phyloP scores from a whole-genome alignment of 2,113 vertebrate genomes.

The Callaeas wilsoni region DNA sequence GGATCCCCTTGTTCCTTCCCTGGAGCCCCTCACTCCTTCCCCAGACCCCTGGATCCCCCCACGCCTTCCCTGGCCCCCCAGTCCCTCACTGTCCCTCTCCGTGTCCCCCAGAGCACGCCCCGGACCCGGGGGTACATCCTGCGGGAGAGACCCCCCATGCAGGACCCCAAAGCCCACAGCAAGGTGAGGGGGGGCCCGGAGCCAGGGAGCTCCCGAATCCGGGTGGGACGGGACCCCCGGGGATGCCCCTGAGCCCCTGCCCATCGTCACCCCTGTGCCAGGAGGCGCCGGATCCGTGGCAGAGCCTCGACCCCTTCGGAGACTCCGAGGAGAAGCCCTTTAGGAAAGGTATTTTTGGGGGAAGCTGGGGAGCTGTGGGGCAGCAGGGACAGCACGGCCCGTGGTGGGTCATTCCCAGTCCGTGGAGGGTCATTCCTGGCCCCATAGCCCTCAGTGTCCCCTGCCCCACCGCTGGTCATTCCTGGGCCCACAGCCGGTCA shows the following conservation, averaged over 20 bases:
- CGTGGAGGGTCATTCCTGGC: neutral
- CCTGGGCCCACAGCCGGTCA: neutral
- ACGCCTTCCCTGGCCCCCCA: too few relatives aligned
- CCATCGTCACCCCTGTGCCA: neutral
- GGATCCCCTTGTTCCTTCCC: neutral
- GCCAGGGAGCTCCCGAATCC: neutral
- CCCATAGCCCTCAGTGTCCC: neutral
- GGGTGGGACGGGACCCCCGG: neutral
- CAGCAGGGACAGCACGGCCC: neutral
- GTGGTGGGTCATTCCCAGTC: neutral
- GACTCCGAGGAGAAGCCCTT: constrained; percentile 73
- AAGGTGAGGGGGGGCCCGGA: neutral
- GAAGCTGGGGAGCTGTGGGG: neutral
- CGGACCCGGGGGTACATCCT: constrained; percentile 8
- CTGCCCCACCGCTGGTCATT: neutral
- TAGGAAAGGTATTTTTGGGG: constrained; percentile 71
- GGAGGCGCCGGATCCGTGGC: constrained; percentile 77
- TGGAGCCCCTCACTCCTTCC: neutral
- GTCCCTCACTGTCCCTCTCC: neutral
- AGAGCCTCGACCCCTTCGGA: constrained; percentile 78
- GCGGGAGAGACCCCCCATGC: neutral
- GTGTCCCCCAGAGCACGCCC: neutral
- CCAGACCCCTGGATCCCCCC: too few relatives aligned
- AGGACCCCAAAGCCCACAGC: neutral
- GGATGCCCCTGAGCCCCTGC: fast-evolving